Base-by-base conservation (phyloP, 2,113 vertebrate species). In the Rallus limicola region DNA sequence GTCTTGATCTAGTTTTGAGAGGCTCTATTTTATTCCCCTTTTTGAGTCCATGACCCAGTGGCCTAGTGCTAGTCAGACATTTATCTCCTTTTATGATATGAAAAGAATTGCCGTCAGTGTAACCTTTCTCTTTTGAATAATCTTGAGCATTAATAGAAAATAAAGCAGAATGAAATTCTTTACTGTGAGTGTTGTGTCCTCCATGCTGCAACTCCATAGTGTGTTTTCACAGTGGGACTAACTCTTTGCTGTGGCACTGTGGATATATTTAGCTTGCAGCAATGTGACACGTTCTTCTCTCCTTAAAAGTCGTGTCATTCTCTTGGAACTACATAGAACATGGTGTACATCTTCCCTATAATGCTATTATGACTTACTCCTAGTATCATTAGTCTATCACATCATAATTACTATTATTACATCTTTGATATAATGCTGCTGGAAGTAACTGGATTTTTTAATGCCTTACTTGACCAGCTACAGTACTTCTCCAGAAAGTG, bases 71-170 rank as follows among this genome's bases (percentile, higher is more conserved):
- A 55, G 55, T 77, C n/a, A 58, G n/a, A 58, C 42, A 16, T 85
- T 95, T 83, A 48, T 87, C 81, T 67, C 65, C 28, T 59, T 38
- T 29, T 48, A 23, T 19, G 50, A 48, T 76, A 20, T 60, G 71
- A 34, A 62, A 79, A 34, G 53, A 69, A 72, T 34, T 74, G 26
- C 34, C 48, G 68, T n/a, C 62, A 38, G 3, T 38, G 50, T 65
- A 80, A 93, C 63, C 67, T 92, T 90, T 86, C 63, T 88, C 65
- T 94, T 86, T 65, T 69, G 93, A 76, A 92, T 82, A 79, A 82
- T 88, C 53, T 76, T 69, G 28, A 82, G 10, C 50, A 86, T 80
- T 90, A 86, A 36, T 7, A 82, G 79, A 56, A 90, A 86, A 69
- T 56, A 85, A 82, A 46, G 38, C 70, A 60, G 67, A 82, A 58